These are phyloP conservation scores for Microctonus aethiopoides DNA, from an alignment of 2,888 invertebrate genomes.

Conservation along the genomic window DNA sequence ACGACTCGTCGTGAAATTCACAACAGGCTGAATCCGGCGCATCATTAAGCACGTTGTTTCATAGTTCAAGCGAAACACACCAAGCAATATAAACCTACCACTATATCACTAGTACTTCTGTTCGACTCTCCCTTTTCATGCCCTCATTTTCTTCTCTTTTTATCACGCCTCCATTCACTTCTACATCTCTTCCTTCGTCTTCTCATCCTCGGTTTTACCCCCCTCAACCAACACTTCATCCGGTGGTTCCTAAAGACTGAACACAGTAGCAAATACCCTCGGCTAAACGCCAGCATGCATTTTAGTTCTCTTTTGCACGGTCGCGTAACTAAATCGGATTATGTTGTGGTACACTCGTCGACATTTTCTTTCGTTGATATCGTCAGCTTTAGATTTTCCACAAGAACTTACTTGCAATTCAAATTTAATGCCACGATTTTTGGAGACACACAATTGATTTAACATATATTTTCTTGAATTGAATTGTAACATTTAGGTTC, in stretches of 20 bases:
- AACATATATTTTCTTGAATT: too few species aligned
- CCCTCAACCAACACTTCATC: slow-evolving; percentile 8
- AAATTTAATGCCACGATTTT: not conserved
- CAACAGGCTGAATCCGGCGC: slow-evolving; percentile 62
- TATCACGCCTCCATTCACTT: slow-evolving; percentile 6
- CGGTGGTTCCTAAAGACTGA: slow-evolving; percentile 13
- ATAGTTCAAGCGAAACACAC: slow-evolving; percentile 59
- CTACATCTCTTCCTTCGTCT: not conserved
- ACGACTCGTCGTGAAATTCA: slow-evolving; percentile 56
- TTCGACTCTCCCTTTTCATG: slow-evolving; percentile 5
- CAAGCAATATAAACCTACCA: slow-evolving; percentile 41
- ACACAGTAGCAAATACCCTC: not conserved
- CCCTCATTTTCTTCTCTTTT: not conserved
- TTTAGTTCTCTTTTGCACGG: slow-evolving; percentile 3
- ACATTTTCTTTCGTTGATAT: not conserved
- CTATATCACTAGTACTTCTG: slow-evolving; percentile 31
- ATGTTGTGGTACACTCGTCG: not conserved
- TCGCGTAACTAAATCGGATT: slow-evolving; percentile 20
- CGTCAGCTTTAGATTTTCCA: not conserved
- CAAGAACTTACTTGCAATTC: not conserved
- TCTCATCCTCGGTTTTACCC: slow-evolving; percentile 7
- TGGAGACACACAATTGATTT: too few species aligned
- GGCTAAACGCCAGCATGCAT: slow-evolving; percentile 13
- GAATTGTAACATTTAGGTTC: not conserved
- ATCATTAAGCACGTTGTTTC: slow-evolving; percentile 67